These are phyloP conservation scores for Microplitis demolitor DNA, from an alignment of 1,140 invertebrate species.

Conservation along the genomic window DNA sequence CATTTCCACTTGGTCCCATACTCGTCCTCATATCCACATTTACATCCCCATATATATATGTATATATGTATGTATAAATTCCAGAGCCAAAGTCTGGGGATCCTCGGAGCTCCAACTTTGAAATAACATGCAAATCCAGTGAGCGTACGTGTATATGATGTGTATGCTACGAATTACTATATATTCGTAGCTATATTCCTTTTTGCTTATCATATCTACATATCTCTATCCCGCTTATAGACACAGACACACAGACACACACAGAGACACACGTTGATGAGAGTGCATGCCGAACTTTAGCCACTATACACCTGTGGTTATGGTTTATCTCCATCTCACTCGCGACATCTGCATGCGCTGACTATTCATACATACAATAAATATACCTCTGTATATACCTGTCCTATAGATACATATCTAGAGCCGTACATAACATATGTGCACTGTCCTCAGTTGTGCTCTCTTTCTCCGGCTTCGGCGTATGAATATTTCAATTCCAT, in stretches of 20 bases:
- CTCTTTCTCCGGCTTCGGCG: conserved; percentile 17
- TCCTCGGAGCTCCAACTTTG: conserved; percentile 33
- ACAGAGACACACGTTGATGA: too few relatives aligned
- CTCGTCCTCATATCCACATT: neutral
- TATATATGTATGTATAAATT: neutral
- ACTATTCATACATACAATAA: neutral
- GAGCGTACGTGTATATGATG: conserved; percentile 40
- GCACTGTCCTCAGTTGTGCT: neutral
- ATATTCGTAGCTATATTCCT: conserved; percentile 25
- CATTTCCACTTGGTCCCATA: neutral
- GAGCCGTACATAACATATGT: conserved; percentile 8
- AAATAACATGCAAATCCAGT: conserved; percentile 48
- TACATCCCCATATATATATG: too few relatives aligned
- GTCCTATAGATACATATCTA: neutral
- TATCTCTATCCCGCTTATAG: neutral
- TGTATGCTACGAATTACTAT: conserved; percentile 23
- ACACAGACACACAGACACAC: too few relatives aligned
- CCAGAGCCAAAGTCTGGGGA: conserved; percentile 19
- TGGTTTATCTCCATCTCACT: neutral
- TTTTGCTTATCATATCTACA: conserved; percentile 1
- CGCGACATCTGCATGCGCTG: neutral
- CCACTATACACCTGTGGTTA: neutral
- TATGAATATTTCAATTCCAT: conserved; percentile 45
- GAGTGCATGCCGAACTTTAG: neutral
- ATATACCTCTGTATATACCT: neutral